These are phyloP conservation scores for Platyscapa corneri DNA, from an alignment of 1,140 invertebrate genomes.

Conservation along the genomic window DNA sequence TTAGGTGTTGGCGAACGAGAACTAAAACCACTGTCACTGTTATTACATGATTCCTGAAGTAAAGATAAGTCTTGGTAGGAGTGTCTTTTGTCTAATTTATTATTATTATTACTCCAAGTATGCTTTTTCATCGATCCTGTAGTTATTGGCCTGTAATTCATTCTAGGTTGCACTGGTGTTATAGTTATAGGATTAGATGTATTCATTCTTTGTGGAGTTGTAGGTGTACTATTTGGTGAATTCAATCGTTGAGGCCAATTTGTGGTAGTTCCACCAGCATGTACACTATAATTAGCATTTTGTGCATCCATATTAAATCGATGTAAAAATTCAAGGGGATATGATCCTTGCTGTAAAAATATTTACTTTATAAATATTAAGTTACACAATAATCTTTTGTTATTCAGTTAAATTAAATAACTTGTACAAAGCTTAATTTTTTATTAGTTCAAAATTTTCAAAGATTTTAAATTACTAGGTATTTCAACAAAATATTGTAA, in stretches of 20 bases:
- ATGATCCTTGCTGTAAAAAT: conserved; percentile 62
- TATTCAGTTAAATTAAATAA: no score
- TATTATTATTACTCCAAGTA: conserved; percentile 59
- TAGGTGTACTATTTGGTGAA: conserved; percentile 52
- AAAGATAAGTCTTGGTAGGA: conserved; percentile 58
- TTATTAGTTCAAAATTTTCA: no score
- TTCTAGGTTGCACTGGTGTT: conserved; percentile 27
- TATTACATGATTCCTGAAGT: conserved; percentile 61
- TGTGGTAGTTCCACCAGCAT: conserved; percentile 54
- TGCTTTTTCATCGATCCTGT: conserved; percentile 64
- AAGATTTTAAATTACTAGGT: no score
- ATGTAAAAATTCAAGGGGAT: conserved; percentile 66
- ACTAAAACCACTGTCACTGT: conserved; percentile 68
- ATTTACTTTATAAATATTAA: background rate
- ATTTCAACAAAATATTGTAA: no score
- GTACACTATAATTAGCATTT: conserved; percentile 60
- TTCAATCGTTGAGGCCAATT: conserved; percentile 63
- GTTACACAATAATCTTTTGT: no score
- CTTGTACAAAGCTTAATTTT: no score
- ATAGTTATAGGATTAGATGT: conserved; percentile 14
- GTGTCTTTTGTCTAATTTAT: conserved; percentile 62
- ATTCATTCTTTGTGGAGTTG: conserved; percentile 42
- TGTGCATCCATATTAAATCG: conserved; percentile 65
- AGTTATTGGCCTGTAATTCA: conserved; percentile 60
- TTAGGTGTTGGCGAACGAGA: conserved; percentile 70